Evolutionary conservation across 2,113 vertebrate species (phyloP).

Genomic region (Prolemur simus): DNA sequence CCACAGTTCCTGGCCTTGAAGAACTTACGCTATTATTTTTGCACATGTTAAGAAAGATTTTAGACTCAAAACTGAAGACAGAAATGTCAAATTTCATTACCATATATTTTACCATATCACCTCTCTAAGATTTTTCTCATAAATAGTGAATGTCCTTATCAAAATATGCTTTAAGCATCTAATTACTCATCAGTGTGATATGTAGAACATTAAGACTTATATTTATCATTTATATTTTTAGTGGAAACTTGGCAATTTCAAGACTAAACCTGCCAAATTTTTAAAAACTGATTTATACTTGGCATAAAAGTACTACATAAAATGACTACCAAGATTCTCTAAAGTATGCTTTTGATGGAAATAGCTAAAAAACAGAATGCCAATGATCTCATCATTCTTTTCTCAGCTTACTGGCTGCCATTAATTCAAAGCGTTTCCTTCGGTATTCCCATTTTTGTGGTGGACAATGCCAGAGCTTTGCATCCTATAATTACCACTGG

Average conservation of each 20-base stretch:
- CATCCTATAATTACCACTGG: background rate
- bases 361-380: slow-evolving; percentile 25
- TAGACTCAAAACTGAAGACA: background rate
- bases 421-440: background rate
- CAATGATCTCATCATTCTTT: background rate
- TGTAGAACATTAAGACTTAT: slow-evolving; percentile 33
- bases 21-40: background rate
- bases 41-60: background rate
- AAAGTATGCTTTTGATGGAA: slow-evolving; percentile 10
- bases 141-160: slow-evolving; percentile 42
- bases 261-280: slow-evolving; percentile 36
- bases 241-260: slow-evolving; percentile 46
- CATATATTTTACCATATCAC: background rate
- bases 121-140: background rate
- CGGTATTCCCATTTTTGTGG: background rate
- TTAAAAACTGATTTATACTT: slow-evolving; percentile 7
- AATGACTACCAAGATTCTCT: slow-evolving; percentile 6
- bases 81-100: background rate
- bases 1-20: background rate
- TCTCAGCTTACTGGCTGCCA: background rate
- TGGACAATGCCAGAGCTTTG: background rate
- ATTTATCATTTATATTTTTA: slow-evolving; percentile 58
- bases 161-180: slow-evolving; percentile 20
- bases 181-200: slow-evolving; percentile 24
- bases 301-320: slow-evolving; percentile 4